Evolutionary conservation across 2,797 vertebrate genomes (phyloP).

Genomic region (Cephalopachus bancanus): DNA sequence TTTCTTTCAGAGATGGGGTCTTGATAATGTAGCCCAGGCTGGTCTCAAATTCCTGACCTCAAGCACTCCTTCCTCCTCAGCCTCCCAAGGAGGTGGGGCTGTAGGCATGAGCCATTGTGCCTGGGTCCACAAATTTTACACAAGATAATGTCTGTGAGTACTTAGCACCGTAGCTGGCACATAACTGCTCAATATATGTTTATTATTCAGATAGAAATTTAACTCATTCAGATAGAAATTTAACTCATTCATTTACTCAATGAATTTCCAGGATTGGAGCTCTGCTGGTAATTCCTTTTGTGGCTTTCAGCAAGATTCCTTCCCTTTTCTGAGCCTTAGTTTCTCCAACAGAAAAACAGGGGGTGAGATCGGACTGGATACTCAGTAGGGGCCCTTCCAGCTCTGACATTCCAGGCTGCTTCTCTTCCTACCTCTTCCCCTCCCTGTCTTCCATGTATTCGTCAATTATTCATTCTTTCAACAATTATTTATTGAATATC

Average conservation of each 20-base stretch:
- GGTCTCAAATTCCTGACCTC: neutral
- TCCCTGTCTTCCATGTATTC: neutral
- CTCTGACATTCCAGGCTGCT: neutral
- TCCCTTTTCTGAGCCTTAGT: neutral
- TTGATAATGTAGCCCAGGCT: neutral
- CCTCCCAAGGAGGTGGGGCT: neutral
- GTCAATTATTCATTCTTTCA: slow-evolving; percentile 1
- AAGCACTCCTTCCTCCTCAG: neutral
- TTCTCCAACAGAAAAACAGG: neutral
- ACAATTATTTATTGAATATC: slow-evolving; percentile 19
- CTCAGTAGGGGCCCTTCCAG: neutral
- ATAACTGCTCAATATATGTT: neutral
- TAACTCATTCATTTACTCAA: neutral
- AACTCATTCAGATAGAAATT: slow-evolving; percentile 5
- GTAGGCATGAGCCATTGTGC: neutral
- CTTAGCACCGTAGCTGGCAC: neutral
- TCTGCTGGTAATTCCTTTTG: neutral
- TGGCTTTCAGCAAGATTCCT: neutral
- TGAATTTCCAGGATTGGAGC: neutral
- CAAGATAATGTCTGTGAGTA: neutral
- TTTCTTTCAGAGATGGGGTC: no score
- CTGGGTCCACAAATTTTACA: neutral
- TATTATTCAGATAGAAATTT: slow-evolving; percentile 24
- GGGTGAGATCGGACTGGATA: neutral
- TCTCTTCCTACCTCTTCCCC: neutral